Evolutionary conservation across 2,113 vertebrate species (phyloP), one percentile per base, ranked within the genome.

Genomic region (Psittacula cyanocephala): DNA sequence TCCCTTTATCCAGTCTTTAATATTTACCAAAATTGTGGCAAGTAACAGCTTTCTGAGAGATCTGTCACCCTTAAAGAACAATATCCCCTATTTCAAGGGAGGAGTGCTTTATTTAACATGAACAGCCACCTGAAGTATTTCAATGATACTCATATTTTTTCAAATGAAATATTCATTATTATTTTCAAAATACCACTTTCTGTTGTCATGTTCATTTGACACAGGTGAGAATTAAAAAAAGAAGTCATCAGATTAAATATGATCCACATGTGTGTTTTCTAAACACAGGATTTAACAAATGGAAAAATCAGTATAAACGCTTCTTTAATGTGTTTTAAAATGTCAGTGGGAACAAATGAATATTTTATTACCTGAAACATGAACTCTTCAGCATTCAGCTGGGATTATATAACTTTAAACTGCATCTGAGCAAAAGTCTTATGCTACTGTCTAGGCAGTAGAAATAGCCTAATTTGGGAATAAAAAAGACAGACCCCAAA

Each of bases 311-410:
- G 31, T 67, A 57, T 19, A 83, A 84, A 81, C n/a, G 11, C 60
- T 74, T 69, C 49, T 83, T 71, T 41, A 89, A 63, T 14, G n/a
- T 70, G 20, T 78, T 96, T 95, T 81, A 37, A 81, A 89, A 89
- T 37, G 60, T 70, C 9, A 6, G 9, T 70, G 41, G 67, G 50
- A 88, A 41, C n/a, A 84, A 74, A 83, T 84, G 7, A 94, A 65
- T 81, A 78, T 89, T 91, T 96, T 89, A 86, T 74, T 74, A 44
- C 64, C 63, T 67, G 77, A 86, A 91, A 92, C 60, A 70, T 49
- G 39, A 95, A 86, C 89, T 70, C 44, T 74, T 81, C 68, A 49
- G 33, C 49, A 31, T 92, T 77, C 67, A 62, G 29, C 20, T 83
- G 52, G 49, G 29, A 79, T 79, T 88, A 68, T 71, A 25, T 44